Base-by-base conservation (phyloP, 2,113 vertebrate species). In the Peucedramus taeniatus region DNA sequence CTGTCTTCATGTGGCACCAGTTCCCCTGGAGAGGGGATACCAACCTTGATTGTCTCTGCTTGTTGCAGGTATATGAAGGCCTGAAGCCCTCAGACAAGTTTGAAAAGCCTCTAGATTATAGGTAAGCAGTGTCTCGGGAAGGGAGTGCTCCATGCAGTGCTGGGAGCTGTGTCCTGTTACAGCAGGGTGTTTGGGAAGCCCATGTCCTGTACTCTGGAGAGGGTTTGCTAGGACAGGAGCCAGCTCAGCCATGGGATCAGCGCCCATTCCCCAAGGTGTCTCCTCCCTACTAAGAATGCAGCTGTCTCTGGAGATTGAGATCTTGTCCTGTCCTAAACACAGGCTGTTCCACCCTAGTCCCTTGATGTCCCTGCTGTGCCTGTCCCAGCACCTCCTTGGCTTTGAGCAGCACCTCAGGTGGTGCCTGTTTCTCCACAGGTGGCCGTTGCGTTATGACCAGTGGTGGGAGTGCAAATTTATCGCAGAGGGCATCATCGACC, bases 391-490 rank as follows among this genome's bases (percentile, higher is more conserved):
- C 49, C 76, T 86, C 12, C n/a, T 51, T 77, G 57, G 49, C 57
- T 63, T 66, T 66, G 71, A 81, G 69, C 63, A 81, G 76, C 27
- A n/a, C 15, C 53, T 94, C 50, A 79, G 44, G 40, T 2, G 0
- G 9, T 91, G 45, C 57, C 45, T 79, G n/a, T 56, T 86, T 92
- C 10, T 78, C 91, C 4, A 3, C 96, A 99, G 99, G 97, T 99
- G 99, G 99, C 99, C 99, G 0, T 98, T 99, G 71, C 98, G 99
- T 65, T 99, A 99, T 42, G 99, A 99, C 97, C 99, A 99, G 96
- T 99, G 99, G 99, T 99, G 99, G 99, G 99, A 99, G 64, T 99
- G 99, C 94, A 99, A 99, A 96, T 99, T 99, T 97, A 99, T 99
- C 23, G 98, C 99, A 10, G 99, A 99, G 97, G 99, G 99, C 90